Conservation (phyloP, 2,113 vertebrate species). For the Platichthys stellatus region DNA sequence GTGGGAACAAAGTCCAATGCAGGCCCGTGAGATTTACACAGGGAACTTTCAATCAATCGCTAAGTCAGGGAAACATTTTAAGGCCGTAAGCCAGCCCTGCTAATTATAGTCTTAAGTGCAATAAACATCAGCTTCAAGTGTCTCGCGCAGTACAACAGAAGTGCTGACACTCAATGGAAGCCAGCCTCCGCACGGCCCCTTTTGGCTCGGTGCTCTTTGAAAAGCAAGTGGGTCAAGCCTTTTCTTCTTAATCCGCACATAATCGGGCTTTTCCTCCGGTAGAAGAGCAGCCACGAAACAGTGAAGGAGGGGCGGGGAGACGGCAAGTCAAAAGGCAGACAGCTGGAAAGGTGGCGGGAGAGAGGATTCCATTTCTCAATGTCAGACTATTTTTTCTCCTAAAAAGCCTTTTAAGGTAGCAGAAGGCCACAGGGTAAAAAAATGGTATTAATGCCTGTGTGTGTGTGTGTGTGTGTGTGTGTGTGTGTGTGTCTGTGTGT, state of each 20-base stretch:
- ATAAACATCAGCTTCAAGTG: conserved; percentile 63
- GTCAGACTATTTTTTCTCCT: conserved; percentile 24
- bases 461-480: conserved; percentile 4
- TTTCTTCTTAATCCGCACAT: conserved; percentile 78
- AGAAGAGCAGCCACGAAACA: conserved; percentile 59
- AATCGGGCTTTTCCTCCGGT: conserved; percentile 68
- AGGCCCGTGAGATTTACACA: conserved; percentile 32
- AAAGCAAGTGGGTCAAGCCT: conserved; percentile 81
- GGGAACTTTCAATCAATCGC: conserved; percentile 46
- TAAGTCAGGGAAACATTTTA: conserved; percentile 54
- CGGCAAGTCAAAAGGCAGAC: conserved; percentile 23
- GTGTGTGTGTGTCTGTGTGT: conserved; percentile 5
- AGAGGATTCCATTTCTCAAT: conserved; percentile 34
- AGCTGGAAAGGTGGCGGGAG: conserved; percentile 1
- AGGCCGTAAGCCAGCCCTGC: conserved; percentile 54
- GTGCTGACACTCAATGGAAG: conserved; percentile 61
- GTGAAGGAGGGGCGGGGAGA: conserved; percentile 22
- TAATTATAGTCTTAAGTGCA: conserved; percentile 72
- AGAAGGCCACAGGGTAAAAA: conserved; percentile 20
- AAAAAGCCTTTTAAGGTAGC: neutral
- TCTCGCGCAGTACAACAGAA: conserved; percentile 45
- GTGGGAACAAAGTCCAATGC: neutral
- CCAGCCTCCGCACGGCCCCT: conserved; percentile 34
- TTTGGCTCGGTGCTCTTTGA: conserved; percentile 60
- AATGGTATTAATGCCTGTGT: conserved; percentile 23